Conservation (phyloP, 2,888 invertebrate genomes). For the Drosophila macrospina region DNA sequence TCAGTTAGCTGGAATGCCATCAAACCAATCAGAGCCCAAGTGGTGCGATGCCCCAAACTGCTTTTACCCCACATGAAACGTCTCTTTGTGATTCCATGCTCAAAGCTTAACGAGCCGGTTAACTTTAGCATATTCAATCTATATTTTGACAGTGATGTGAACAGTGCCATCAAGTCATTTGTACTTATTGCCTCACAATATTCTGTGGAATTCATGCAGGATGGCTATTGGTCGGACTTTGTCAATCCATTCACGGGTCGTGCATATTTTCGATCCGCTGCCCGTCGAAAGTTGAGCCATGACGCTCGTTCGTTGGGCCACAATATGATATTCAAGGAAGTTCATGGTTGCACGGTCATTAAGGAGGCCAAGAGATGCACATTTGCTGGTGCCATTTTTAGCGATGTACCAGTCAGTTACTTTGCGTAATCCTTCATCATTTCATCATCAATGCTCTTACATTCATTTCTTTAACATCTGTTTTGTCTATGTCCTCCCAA, state of each 20-base stretch:
- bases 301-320: constrained; percentile 36
- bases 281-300: neutral
- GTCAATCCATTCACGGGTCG: constrained; percentile 70
- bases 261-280: constrained; percentile 45
- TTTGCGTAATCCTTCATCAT: constrained; percentile 22
- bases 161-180: constrained; percentile 58
- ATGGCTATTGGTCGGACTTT: constrained; percentile 69
- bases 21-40: constrained; percentile 35
- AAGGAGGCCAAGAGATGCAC: constrained; percentile 43
- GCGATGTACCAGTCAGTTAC: constrained; percentile 47
- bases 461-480: constrained; percentile 6
- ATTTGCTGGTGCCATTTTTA: constrained; percentile 63
- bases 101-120: constrained; percentile 11
- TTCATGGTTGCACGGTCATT: constrained; percentile 63
- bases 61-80: constrained; percentile 37
- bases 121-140: constrained; percentile 57
- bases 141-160: constrained; percentile 45
- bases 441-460: constrained; percentile 2
- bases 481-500: constrained; percentile 17
- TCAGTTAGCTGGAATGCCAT: constrained; percentile 8
- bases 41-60: constrained; percentile 57
- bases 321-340: constrained; percentile 38
- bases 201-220: constrained; percentile 34
- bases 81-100: constrained; percentile 39
- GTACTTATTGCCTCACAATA: constrained; percentile 48